phyloP scores from a whole-genome alignment of 2,113 vertebrate species.

The Nothocercus julius region DNA sequence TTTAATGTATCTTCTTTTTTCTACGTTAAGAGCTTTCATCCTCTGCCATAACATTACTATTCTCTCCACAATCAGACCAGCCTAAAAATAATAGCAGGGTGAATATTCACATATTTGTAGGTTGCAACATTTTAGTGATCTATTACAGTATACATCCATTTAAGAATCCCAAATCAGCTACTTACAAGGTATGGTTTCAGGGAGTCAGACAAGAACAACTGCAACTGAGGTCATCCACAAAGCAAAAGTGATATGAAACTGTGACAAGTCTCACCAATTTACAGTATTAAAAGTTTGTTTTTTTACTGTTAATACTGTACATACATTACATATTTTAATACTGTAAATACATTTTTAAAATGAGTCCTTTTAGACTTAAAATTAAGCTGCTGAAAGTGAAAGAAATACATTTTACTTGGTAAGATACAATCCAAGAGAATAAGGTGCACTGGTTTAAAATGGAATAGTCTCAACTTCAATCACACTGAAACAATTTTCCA shows the following conservation, averaged over 20 bases:
- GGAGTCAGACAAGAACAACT: background rate
- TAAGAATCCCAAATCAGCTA: rapidly evolving
- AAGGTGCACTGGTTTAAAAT: background rate
- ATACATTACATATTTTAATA: no score
- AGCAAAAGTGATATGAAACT: background rate
- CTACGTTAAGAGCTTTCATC: background rate
- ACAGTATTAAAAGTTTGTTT: background rate
- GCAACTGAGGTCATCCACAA: background rate
- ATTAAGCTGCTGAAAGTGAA: background rate
- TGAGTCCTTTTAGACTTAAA: background rate
- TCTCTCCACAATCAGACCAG: background rate
- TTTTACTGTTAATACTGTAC: no score
- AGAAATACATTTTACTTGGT: background rate
- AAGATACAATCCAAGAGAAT: background rate
- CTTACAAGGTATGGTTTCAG: rapidly evolving
- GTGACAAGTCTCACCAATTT: background rate
- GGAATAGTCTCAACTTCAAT: background rate
- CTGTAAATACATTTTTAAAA: no score
- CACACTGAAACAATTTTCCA: background rate
- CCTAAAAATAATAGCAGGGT: background rate
- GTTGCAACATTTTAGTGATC: background rate
- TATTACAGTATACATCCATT: background rate
- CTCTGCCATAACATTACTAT: background rate
- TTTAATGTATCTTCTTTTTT: background rate
- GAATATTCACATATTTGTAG: no score